Evolutionary conservation across 2,888 invertebrate species (phyloP), one percentile per base, ranked within the genome.

Genomic region (Caenorhabditis sp.): DNA sequence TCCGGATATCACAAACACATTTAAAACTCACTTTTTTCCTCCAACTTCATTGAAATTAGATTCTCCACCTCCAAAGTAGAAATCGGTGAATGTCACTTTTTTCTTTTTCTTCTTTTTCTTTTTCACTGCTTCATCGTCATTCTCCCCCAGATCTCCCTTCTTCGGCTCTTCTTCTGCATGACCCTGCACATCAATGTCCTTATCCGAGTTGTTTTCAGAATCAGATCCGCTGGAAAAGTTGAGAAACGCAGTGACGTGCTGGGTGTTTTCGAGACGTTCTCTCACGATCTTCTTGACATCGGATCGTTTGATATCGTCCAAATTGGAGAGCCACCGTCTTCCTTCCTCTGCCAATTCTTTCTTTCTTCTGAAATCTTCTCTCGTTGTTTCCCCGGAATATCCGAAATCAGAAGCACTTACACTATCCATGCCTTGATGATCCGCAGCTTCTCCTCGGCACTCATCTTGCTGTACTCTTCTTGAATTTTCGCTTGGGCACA

Each of bases 61-160:
- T 28, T 84, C 81, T 22, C 61, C 82, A 5, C 69, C 69, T 18
- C 82, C 84, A 65, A 84, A 84, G 72, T 79, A 84, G 32, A 82
- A 84, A 22, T 81, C 84, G 4, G 62, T 24, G 1, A 68, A 24
- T 1, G 44, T 20, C 0, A 22, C 35, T n/a, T 65, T 69, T 55
- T 51, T 51, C 32, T 62, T 60, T 18, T 40, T 65, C 22, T 37
- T 37, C 24, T 44, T 64, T 51, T 51, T 65, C 15, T 58, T 70
- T 8, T 51, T 44, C 53, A 4, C 0, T 51, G 20, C 18, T 22
- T 78, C 32, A 37, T 35, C 58, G 26, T 50, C 55, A 22, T 37
- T 35, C 37, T 18, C 53, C n/a, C 32, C 28, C 11, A 26, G 60
- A 9, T 60, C 35, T 22, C 18, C 68, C 40, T 32, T 24, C 53